Evolutionary conservation across 2,113 vertebrate genomes (phyloP).

Genomic region (Hippoglossus stenolepis): DNA sequence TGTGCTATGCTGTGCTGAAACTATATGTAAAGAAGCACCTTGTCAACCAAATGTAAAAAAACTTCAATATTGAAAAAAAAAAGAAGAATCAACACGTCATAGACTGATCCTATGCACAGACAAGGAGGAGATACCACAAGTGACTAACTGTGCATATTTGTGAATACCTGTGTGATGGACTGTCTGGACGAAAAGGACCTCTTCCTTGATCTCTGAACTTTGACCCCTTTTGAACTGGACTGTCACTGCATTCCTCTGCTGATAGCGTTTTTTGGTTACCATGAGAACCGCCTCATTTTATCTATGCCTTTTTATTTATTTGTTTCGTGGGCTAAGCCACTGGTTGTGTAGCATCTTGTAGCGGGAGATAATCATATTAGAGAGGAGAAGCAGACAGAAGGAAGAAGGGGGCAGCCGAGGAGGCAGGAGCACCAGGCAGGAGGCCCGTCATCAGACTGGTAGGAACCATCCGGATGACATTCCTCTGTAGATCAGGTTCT

Average conservation of each 20-base stretch:
- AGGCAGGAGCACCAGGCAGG: conserved; percentile 9
- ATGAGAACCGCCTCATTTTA: conserved; percentile 63
- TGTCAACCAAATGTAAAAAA: conserved; percentile 82
- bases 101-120: conserved; percentile 75
- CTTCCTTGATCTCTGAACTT: conserved; percentile 73
- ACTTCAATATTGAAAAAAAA: conserved; percentile 53
- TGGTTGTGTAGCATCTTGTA: conserved; percentile 79
- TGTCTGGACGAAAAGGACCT: conserved; percentile 54
- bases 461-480: conserved; percentile 36
- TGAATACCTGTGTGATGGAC: conserved; percentile 67
- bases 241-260: conserved; percentile 69
- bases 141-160: conserved; percentile 72
- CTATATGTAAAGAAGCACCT: conserved; percentile 91
- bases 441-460: conserved; percentile 25
- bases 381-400: conserved; percentile 62
- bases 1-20: conserved; percentile 88
- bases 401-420: conserved; percentile 37
- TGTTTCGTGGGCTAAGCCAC: conserved; percentile 71
- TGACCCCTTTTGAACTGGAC: conserved; percentile 68
- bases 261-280: conserved; percentile 67
- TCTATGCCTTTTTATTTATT: conserved; percentile 41
- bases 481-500: conserved; percentile 6
- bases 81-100: conserved; percentile 62
- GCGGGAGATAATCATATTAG: conserved; percentile 82
- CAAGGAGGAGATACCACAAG: conserved; percentile 54